These are phyloP conservation scores for Tipula confusa DNA, from an alignment of 2,888 invertebrate genomes.

Conservation along the genomic window DNA sequence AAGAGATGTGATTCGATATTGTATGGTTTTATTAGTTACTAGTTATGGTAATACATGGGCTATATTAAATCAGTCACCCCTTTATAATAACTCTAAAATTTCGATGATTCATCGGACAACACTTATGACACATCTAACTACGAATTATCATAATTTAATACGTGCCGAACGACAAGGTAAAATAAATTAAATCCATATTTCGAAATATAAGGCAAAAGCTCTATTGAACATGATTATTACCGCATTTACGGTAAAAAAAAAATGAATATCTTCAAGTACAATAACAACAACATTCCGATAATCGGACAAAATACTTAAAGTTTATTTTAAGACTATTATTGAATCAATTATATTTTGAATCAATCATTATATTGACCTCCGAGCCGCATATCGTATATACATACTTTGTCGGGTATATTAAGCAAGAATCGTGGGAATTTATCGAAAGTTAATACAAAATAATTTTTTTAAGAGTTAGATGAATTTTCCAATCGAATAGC, in stretches of 20 bases:
- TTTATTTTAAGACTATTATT: background rate
- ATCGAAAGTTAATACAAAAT: no score
- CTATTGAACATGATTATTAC: background rate
- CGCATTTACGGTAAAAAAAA: background rate
- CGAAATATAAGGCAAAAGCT: background rate
- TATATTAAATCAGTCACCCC: no score
- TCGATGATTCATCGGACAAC: background rate
- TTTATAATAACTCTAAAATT: no score
- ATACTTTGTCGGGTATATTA: background rate
- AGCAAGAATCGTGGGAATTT: background rate
- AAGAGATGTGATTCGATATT: no score
- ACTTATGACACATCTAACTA: no score
- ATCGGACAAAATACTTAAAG: background rate
- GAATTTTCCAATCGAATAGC: background rate
- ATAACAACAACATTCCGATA: background rate
- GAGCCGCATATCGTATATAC: background rate
- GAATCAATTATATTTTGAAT: background rate
- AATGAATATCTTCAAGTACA: background rate
- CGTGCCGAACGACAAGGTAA: background rate
- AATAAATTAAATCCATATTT: background rate
- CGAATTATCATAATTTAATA: background rate
- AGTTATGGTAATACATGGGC: no score
- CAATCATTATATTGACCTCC: background rate
- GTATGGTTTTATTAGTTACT: no score
- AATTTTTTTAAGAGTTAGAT: background rate